Conservation (phyloP, 53 echinoderm and acorn worm species). For the Paelopatides confundens region DNA sequence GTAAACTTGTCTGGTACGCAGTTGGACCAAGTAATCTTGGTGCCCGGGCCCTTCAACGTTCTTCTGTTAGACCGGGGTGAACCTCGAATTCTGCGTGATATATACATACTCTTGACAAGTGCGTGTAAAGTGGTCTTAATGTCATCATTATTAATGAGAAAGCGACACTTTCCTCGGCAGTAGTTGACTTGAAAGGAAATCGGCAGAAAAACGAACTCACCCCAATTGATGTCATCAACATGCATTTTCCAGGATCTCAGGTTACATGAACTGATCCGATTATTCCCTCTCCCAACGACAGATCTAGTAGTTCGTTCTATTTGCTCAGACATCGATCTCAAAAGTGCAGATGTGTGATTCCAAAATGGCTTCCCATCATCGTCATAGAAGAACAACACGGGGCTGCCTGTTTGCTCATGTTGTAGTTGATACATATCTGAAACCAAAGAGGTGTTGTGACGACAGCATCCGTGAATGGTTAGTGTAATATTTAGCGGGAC, state of each 20-base stretch:
- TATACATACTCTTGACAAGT: not conserved
- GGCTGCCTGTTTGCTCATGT: not conserved
- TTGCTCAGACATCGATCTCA: not conserved
- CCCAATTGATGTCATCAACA: not conserved
- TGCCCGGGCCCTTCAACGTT: not conserved
- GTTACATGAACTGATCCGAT: not conserved
- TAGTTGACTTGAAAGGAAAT: not conserved
- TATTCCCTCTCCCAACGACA: too few relatives aligned
- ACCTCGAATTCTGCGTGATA: not conserved
- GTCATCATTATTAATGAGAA: not conserved
- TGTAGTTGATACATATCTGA: not conserved
- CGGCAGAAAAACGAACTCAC: not conserved
- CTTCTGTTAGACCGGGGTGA: not conserved
- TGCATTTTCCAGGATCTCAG: not conserved
- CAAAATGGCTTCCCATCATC: not conserved
- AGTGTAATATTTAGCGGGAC: not conserved
- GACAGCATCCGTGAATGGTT: not conserved
- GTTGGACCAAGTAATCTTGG: not conserved
- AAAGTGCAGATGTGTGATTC: not conserved
- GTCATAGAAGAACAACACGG: constrained; percentile 3
- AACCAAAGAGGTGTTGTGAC: not conserved
- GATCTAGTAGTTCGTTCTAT: not conserved
- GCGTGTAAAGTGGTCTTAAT: not conserved
- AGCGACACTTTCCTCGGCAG: constrained; percentile 3
- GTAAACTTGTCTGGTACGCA: not conserved